Percentiles rank a stretch among this genome's conserved stretches.
These are phyloP conservation scores for Cydia fagiglandana DNA, from an alignment of 1,140 invertebrate genomes.

Conservation along the genomic window DNA sequence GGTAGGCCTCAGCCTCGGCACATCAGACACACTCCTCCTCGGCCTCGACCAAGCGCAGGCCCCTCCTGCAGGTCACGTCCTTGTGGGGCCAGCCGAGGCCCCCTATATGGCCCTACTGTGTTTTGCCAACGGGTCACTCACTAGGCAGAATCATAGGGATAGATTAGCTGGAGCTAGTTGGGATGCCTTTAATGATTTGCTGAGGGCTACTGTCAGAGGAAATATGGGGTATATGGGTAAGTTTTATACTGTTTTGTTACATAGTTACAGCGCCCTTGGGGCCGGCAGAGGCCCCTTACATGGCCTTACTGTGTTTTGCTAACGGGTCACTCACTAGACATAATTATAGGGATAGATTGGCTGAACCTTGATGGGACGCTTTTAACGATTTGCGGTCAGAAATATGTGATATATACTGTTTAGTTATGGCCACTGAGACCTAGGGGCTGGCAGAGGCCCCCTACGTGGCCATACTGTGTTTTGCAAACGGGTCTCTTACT, in stretches of 20 bases:
- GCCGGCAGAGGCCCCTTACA: background rate
- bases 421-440: too few relatives aligned
- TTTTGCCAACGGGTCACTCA: constrained; percentile 96
- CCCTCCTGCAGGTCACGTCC: constrained; percentile 89
- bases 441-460: too few relatives aligned
- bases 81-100: constrained; percentile 89
- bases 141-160: constrained; percentile 91
- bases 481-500: background rate
- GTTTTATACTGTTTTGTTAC: constrained; percentile 2
- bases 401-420: constrained; percentile 83
- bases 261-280: too few relatives aligned
- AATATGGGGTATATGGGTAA: constrained; percentile 95
- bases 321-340: background rate
- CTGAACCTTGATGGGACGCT: background rate
- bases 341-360: background rate
- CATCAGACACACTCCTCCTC: constrained; percentile 94
- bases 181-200: constrained; percentile 90
- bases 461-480: background rate
- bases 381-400: background rate
- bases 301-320: background rate
- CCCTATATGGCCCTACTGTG: constrained; percentile 95
- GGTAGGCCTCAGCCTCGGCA: constrained; percentile 93
- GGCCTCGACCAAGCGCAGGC: constrained; percentile 85
- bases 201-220: constrained; percentile 91
- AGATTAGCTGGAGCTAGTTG: constrained; percentile 88